Base-by-base conservation (phyloP, 2,888 invertebrate species). In the Drosophila nigricruria region DNA sequence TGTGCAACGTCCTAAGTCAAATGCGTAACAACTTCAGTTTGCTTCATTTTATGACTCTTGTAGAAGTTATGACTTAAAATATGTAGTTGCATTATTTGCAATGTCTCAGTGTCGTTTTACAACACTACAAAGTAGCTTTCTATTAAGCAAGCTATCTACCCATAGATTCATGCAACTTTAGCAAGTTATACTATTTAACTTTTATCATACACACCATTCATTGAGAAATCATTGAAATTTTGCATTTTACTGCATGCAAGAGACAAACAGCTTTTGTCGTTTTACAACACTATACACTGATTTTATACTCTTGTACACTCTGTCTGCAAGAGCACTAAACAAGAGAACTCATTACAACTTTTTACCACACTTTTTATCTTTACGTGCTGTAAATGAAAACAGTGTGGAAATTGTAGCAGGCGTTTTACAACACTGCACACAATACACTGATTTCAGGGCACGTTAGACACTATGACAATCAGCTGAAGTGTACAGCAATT, bases 341-440 rank as follows among this genome's bases (percentile, higher is more conserved):
- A 45, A 43, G 34, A 5, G 57, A 45, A 38, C 40, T 45, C 57
- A 36, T 58, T 34, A 36, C 30, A 25, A 18, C n/a, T 25, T 45
- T 25, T 58, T n/a, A 25, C 2, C 23, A 25, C 34, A 27, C 5
- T 16, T 61, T n/a, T 63, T 70, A 54, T 38, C 27, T 36, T 10
- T 18, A 25, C 25, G 20, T 32, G 53, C 36, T 18, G 20, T 23
- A 36, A 36, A 23, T 27, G 18, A 36, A 25, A 38, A 32, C 30
- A 30, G 16, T 54, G 23, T 43, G 27, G 18, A 40, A 20, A 27
- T 8, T 18, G 12, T 40, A 16, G 47, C 47, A 45, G 16, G 40
- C 54, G 47, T 54, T 74, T 56, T 49, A 54, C 50, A 62, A 62
- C 66, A 75, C 66, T 63, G 27, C 56, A 40, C 38, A 75, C 60